Conservation (phyloP, 2,797 vertebrate genomes). For the Gephyroberyx darwinii region DNA sequence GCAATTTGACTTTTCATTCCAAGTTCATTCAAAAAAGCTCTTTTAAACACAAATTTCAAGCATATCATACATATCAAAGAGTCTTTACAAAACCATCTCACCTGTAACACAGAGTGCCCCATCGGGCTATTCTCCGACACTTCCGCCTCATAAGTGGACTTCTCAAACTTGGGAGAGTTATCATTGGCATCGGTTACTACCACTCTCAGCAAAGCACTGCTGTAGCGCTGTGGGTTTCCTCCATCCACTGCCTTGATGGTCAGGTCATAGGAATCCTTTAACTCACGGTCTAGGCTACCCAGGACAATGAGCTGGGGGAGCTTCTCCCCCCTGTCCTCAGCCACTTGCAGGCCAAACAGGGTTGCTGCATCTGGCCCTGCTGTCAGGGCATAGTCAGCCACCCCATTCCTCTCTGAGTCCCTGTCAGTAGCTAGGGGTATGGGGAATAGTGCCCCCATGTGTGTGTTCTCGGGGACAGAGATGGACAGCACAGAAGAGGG, state of each 20-base stretch:
- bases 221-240: constrained; percentile 91
- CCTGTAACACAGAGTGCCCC: constrained; percentile 97
- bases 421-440: constrained; percentile 94
- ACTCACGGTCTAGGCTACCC: constrained; percentile 94
- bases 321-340: constrained; percentile 95
- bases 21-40: not conserved
- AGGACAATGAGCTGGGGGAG: constrained; percentile 97
- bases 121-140: constrained; percentile 95
- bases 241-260: constrained; percentile 98
- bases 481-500: constrained; percentile 94
- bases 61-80: not conserved
- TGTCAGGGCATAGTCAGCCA: constrained; percentile 92
- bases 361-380: constrained; percentile 91
- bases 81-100: constrained; percentile 64
- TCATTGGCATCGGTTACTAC: constrained; percentile 96
- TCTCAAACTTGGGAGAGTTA: constrained; percentile 95
- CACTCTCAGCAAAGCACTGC: constrained; percentile 94
- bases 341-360: constrained; percentile 95
- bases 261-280: constrained; percentile 97
- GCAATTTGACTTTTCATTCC: not conserved
- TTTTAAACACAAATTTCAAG: not conserved
- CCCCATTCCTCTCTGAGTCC: constrained; percentile 92
- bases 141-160: constrained; percentile 90
- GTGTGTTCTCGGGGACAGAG: constrained; percentile 95
- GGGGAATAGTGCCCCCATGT: constrained; percentile 91